Base-by-base conservation (phyloP, 2,888 invertebrate species). In the Clanis bilineata region DNA sequence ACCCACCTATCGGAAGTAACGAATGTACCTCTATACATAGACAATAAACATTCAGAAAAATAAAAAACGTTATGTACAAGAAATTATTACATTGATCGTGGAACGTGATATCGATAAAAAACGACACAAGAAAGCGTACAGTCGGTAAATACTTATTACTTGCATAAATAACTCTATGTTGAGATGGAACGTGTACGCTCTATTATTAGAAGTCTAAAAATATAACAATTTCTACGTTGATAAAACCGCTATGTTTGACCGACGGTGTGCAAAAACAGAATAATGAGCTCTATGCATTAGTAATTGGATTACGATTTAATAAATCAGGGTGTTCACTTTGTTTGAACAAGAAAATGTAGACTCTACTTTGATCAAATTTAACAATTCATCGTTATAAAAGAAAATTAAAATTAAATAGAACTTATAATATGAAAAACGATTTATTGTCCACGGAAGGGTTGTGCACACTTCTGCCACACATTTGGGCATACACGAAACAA, bases 181-280 rank as follows among this genome's bases (percentile, higher is more conserved):
- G 4, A 51, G 10, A 51, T 18, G 2, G 28, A 28, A 51, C 51
- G 51, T 51, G 51, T 51, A 28, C 28, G 32, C 10, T 51, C 51
- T 51, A 51, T 51, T 51, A 51, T 51, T 51, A 51, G 51, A 51
- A 28, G 10, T 51, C 51, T 51, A 51, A 51, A 32, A 51, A 51
- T 51, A 51, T 51, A 7, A 10, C 51, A 18, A 51, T 51, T 51
- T 32, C 51, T 51, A 51, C 51, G 15, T 51, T 51, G 9, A 51
- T 9, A 18, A 51, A 51, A 51, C 51, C 32, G 51, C 51, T 51
- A 51, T 32, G 51, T 51, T 18, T 51, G 51, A 18, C 18, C 18
- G 32, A 15, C 2, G 51, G 6, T 1, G 10, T 2, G 51, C 18
- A 51, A 51, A 51, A 51, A 51, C 51, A 32, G 45, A 23, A 51